Evolutionary conservation across 2,113 vertebrate species (phyloP), one percentile per base, ranked within the genome.

Genomic region (Sapayoa aenigma): DNA sequence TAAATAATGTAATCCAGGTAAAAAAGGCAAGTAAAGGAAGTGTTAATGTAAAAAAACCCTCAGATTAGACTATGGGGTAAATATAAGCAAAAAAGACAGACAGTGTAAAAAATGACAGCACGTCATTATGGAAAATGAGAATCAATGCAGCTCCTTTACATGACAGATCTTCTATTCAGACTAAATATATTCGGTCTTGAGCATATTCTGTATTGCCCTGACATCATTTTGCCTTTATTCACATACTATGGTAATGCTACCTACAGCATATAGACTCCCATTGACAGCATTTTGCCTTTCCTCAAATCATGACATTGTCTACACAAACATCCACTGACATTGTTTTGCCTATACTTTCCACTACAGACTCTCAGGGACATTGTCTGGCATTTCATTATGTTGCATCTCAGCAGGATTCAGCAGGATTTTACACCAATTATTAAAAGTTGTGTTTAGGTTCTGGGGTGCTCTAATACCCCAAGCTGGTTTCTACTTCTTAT

Each of bases 151-250:
- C 89, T 94, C 91, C 91, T 96, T 95, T 96, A 91, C 83, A 90
- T 95, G 84, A 89, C 88, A 96, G 91, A 85, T 87, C 92, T 94
- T 90, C 72, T 85, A 92, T 94, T 96, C 86, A 95, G 62, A 81
- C 87, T 84, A 84, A 93, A 97, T 96, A 95, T 93, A 96, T 95
- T 96, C 81, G 92, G 68, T 76, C 88, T 96, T 50, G 66, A 96
- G 84, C 59, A 96, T 96, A 93, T 90, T 93, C 69, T 96, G 83
- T 87, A 94, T 96, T 92, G 87, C 82, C 89, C 94, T 95, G 90
- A 97, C 87, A 94, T 68, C 28, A 65, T 94, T 98, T 96, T 96
- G 94, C 94, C 87, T 97, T 96, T 86, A 87, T 95, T 96, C 93
- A 10, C 79, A 94, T 92, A 49, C 82, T 89, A 76, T 93, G 53